A percentile compares a stretch with the other conserved stretches of the same genome.
Evolutionary conservation across 2,888 invertebrate genomes (phyloP).

Genomic region (Cheilosia soror): DNA sequence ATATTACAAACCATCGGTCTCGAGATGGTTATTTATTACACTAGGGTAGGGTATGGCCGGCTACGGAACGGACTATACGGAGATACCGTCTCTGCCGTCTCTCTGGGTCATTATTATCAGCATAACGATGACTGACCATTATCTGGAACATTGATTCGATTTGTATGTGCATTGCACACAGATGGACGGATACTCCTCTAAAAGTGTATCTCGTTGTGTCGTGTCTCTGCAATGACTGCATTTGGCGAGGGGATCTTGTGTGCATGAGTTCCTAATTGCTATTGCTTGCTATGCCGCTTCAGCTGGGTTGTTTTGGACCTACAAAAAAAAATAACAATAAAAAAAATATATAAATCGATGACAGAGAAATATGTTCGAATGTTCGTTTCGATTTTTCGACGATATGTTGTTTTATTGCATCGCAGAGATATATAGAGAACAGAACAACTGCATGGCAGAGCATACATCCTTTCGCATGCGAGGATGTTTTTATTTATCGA

Average conservation of each 20-base stretch:
- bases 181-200: constrained; percentile 69
- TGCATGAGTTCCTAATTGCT: constrained; percentile 68
- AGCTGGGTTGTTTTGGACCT: constrained; percentile 46
- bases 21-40: constrained; percentile 72
- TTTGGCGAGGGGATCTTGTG: constrained; percentile 53
- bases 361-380: constrained; percentile 71
- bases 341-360: constrained; percentile 57
- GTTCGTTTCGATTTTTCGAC: constrained; percentile 58
- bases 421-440: constrained; percentile 10
- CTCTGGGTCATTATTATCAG: constrained; percentile 75
- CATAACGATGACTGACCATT: constrained; percentile 75
- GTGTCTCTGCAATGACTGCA: constrained; percentile 34
- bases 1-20: constrained; percentile 65
- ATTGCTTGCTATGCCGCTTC: constrained; percentile 45
- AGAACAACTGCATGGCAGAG: neutral
- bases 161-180: constrained; percentile 74
- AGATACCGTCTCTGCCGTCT: constrained; percentile 16
- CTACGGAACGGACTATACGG: constrained; percentile 1
- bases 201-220: constrained; percentile 51
- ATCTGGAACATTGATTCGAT: constrained; percentile 75
- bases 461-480: constrained; percentile 58
- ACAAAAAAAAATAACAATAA: constrained; percentile 23
- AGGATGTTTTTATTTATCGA: constrained; percentile 68
- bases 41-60: constrained; percentile 40
- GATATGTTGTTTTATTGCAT: constrained; percentile 55